Conservation (phyloP, 1,140 invertebrate genomes). For the Drosophila lacteicornis region DNA sequence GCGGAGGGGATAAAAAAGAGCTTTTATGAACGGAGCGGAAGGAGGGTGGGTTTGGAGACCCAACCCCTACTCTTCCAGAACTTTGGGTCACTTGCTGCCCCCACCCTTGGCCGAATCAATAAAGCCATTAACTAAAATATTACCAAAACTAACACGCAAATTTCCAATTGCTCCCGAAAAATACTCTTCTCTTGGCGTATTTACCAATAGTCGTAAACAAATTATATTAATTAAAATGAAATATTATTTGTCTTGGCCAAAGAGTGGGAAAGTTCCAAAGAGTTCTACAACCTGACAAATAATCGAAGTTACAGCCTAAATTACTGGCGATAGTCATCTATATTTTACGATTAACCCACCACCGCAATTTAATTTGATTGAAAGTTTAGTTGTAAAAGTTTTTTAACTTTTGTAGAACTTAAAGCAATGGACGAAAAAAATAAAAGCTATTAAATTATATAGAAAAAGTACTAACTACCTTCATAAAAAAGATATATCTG, state of each 20-base stretch:
- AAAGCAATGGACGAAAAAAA: too few species aligned
- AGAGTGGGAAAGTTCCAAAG: not conserved
- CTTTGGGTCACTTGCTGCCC: not conserved
- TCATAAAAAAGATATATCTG: too few species aligned
- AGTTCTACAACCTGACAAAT: constrained; percentile 4
- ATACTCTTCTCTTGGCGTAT: constrained; percentile 32
- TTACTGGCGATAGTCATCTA: not conserved
- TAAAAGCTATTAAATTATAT: too few species aligned
- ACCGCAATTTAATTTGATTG: constrained; percentile 3
- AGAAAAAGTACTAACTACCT: too few species aligned
- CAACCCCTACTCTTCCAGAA: not conserved
- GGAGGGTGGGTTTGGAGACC: not conserved
- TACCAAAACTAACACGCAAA: constrained; percentile 59
- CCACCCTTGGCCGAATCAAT: constrained; percentile 50
- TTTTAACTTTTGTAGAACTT: not conserved
- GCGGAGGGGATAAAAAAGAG: not conserved
- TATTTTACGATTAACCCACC: constrained; percentile 3
- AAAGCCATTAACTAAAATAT: constrained; percentile 58
- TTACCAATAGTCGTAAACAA: constrained; percentile 77
- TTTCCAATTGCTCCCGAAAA: constrained; percentile 56
- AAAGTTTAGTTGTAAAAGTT: not conserved
- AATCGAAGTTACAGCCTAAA: not conserved
- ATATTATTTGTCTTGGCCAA: constrained; percentile 50
- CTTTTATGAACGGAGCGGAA: not conserved
- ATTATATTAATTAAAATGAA: constrained; percentile 77